Base-by-base conservation (phyloP, 2,113 vertebrate species). In the Dolichotis patagonum region DNA sequence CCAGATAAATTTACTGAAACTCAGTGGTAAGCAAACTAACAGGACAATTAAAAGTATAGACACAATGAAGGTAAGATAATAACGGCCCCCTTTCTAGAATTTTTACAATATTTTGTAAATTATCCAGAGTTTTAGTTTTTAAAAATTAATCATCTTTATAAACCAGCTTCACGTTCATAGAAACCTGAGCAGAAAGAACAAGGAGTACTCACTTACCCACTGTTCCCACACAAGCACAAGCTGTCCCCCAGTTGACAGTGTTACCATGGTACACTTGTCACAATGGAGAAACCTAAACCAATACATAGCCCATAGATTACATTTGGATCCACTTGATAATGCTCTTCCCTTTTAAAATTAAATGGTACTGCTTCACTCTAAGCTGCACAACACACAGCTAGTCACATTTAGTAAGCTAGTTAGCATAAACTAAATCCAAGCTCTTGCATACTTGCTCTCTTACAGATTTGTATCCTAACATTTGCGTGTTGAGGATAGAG, bases 31-130 rank as follows among this genome's bases (percentile, higher is more conserved):
- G 35, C 10, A 52, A 82, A 84, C 14, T 13, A 60, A 82, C 56
- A 93, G n/a, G 62, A 84, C 22, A 56, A 78, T 32, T 78, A 8
- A 96, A 94, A 88, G 90, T 89, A 91, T 4, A 81, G 56, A 35
- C 24, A 85, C 32, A 46, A 35, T 20, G 38, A 92, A 82, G 28
- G n/a, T 20, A 85, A 26, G 1, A 19, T 73, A 87, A 90, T 92
- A 8, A 75, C 1, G 30, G 35, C 58, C 60, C 35, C 60, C n/a
- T 80, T 65, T 63, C 14, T 41, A 91, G 62, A 92, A 82, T 91
- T 75, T 80, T 60, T 69, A 41, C 4, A 85, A 84, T 49, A 95
- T 83, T 91, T 95, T 89, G 14, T 87, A 94, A 94, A 73, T 91
- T 56, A 92, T 41, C 80, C 58, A 84, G 38, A 56, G 32, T 88